Percentiles rank a stretch among this genome's conserved stretches.
Conservation (phyloP, 2,797 vertebrate genomes). For the Tinamus major region DNA sequence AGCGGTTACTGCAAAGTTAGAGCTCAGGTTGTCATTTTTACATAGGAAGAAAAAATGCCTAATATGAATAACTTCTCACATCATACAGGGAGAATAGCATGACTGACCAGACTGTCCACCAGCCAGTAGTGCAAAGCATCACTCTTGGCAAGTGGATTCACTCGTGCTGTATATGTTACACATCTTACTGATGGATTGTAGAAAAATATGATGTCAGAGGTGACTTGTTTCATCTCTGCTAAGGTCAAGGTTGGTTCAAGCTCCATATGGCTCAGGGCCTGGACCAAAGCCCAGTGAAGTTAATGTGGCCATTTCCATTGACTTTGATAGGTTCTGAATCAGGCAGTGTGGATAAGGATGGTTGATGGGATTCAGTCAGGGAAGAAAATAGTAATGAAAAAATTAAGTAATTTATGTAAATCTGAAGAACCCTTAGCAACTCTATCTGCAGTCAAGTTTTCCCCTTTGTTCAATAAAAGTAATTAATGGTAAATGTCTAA, state of each 20-base stretch:
- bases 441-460: not conserved
- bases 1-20: slow-evolving; percentile 46
- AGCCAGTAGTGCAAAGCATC: slow-evolving; percentile 19
- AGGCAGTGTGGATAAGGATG: not conserved
- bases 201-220: not conserved
- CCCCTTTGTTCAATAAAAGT: not conserved
- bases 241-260: slow-evolving; percentile 65
- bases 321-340: slow-evolving; percentile 44
- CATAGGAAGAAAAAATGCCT: not conserved
- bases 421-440: not conserved
- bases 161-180: slow-evolving; percentile 33
- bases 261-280: slow-evolving; percentile 36
- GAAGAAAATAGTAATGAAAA: not conserved
- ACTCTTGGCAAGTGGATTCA: slow-evolving; percentile 35
- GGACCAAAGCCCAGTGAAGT: slow-evolving; percentile 53
- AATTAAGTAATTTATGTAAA: not conserved
- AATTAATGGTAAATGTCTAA: not conserved
- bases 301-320: slow-evolving; percentile 30
- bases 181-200: slow-evolving; percentile 48
- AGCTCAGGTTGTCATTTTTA: slow-evolving; percentile 13
- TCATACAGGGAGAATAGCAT: not conserved
- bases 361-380: not conserved
- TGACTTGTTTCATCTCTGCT: slow-evolving; percentile 43
- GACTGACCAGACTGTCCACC: slow-evolving; percentile 38
- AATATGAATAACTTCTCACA: slow-evolving; percentile 15